These are phyloP conservation scores for Protaetia brevitarsis DNA, from an alignment of 1,140 invertebrate species.

Conservation along the genomic window DNA sequence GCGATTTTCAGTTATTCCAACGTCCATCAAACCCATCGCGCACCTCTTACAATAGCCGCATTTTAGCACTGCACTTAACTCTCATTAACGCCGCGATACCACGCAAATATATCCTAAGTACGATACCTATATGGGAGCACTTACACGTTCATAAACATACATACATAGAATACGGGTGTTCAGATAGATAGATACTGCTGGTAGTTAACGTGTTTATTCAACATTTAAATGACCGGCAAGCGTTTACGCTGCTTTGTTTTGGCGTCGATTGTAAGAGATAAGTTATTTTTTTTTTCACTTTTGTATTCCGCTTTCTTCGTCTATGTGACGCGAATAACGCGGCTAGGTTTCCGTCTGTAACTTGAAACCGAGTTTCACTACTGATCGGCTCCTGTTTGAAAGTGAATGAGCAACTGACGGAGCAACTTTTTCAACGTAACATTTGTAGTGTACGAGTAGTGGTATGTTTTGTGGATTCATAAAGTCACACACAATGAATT, in stretches of 20 bases:
- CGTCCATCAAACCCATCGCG: too few relatives aligned
- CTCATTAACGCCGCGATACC: not conserved
- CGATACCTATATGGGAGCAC: not conserved
- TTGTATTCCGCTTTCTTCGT: not conserved
- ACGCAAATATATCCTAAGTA: not conserved
- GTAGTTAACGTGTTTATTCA: not conserved
- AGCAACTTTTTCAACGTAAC: slow-evolving; percentile 4
- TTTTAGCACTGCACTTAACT: too few relatives aligned
- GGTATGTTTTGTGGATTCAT: too few relatives aligned
- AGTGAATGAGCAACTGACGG: slow-evolving; percentile 1
- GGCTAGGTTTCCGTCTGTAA: not conserved
- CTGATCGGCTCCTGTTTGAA: slow-evolving; percentile 7
- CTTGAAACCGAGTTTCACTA: not conserved
- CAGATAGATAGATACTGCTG: not conserved
- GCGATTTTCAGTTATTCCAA: too few relatives aligned
- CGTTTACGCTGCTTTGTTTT: not conserved
- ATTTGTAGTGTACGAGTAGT: not conserved
- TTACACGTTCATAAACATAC: not conserved
- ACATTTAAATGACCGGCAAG: not conserved
- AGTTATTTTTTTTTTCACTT: not conserved
- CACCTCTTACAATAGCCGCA: too few relatives aligned
- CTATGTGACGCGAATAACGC: not conserved
- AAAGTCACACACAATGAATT: too few relatives aligned
- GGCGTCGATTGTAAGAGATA: too few relatives aligned
- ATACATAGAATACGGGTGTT: slow-evolving; percentile 4